Conservation (phyloP, 2,113 vertebrate genomes). For the Cephalopterus ornatus region DNA sequence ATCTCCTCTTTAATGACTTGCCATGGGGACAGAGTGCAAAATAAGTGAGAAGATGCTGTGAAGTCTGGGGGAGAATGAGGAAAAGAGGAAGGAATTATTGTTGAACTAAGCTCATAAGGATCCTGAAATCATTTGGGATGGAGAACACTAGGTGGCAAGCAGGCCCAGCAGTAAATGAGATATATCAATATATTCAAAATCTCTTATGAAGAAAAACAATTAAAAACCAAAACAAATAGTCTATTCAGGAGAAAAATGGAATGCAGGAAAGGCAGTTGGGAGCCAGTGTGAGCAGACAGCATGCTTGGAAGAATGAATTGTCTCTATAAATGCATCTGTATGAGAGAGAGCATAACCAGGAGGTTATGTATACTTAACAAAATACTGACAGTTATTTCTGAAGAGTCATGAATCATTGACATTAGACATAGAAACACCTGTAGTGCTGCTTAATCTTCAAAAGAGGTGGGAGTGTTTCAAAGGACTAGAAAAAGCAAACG, state of each 20-base stretch:
- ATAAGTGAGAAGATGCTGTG: background rate
- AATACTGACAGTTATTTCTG: constrained; percentile 56
- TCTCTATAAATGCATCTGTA: background rate
- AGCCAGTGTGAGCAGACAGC: background rate
- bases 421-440: constrained; percentile 42
- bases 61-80: background rate
- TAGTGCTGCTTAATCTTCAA: background rate
- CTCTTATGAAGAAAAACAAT: background rate
- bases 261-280: background rate
- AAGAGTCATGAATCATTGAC: constrained; percentile 48
- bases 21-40: background rate
- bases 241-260: background rate
- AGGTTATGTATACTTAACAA: background rate
- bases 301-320: background rate
- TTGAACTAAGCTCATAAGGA: background rate
- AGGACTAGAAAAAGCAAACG: constrained; percentile 45
- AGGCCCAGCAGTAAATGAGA: constrained; percentile 10
- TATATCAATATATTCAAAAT: background rate
- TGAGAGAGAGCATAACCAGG: background rate
- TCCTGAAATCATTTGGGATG: background rate
- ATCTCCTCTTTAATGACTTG: background rate
- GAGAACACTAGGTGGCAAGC: constrained; percentile 3
- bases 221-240: background rate
- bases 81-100: background rate
- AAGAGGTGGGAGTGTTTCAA: constrained; percentile 40